These are phyloP conservation scores for Pomacea maculata DNA, from an alignment of 1,140 invertebrate genomes.

Conservation along the genomic window DNA sequence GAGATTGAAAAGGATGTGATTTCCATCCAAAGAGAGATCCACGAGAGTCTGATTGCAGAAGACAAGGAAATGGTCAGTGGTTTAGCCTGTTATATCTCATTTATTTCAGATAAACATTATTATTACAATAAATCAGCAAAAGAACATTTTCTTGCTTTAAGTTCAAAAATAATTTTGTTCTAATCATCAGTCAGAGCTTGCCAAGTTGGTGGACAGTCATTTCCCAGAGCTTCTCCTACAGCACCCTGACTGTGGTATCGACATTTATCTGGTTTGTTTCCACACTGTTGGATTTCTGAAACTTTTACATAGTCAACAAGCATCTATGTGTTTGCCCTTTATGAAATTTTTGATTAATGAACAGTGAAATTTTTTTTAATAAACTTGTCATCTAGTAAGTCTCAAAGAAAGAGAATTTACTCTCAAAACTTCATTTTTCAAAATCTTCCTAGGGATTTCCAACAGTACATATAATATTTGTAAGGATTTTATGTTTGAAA, in stretches of 20 bases:
- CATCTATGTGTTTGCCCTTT: background rate
- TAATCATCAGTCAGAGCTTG: conserved; percentile 32
- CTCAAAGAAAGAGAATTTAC: too few species aligned
- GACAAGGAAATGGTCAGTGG: conserved; percentile 43
- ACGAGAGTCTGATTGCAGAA: conserved; percentile 34
- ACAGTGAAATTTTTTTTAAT: too few species aligned
- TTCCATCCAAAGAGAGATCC: conserved; percentile 40
- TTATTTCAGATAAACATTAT: background rate
- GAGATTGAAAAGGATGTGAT: conserved; percentile 38
- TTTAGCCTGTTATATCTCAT: too few species aligned
- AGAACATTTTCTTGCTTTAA: background rate
- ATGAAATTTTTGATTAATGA: background rate
- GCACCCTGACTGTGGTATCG: conserved; percentile 41
- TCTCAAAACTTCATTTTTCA: background rate
- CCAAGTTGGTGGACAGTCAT: conserved; percentile 38
- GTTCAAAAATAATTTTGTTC: background rate
- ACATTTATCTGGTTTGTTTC: conserved; percentile 38
- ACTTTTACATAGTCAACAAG: background rate
- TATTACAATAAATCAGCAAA: background rate
- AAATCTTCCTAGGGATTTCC: background rate
- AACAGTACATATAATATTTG: background rate
- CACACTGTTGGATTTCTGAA: background rate
- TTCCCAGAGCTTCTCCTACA: conserved; percentile 44
- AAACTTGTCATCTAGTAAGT: too few species aligned
- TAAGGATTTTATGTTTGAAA: too few species aligned